phyloP scores from a whole-genome alignment of 1,140 invertebrate genomes.

The Drosophila willistoni region DNA sequence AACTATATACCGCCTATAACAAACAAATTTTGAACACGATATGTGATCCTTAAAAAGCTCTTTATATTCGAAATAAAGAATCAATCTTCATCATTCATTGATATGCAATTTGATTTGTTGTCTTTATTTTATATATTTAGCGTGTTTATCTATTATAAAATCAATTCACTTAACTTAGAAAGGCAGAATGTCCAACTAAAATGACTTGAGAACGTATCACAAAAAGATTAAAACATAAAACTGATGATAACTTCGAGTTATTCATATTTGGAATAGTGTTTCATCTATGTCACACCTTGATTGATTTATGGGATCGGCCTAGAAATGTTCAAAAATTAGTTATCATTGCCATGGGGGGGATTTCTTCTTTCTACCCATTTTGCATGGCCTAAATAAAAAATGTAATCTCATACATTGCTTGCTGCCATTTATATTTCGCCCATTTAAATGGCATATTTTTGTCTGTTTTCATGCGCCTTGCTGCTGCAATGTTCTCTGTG shows the following conservation, averaged over 20 bases:
- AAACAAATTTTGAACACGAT: too few species aligned
- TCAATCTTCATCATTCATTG: too few species aligned
- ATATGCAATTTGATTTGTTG: too few species aligned
- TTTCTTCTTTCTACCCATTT: not conserved
- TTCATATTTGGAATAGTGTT: not conserved
- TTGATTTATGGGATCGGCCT: constrained; percentile 1
- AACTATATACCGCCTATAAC: too few species aligned
- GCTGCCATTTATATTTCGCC: not conserved
- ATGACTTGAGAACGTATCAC: too few species aligned
- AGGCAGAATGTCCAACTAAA: too few species aligned
- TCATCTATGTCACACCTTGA: not conserved
- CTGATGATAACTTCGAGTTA: not conserved
- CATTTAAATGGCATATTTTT: constrained; percentile 33
- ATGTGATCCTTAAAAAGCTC: too few species aligned
- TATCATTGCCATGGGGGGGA: not conserved
- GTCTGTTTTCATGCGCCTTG: constrained; percentile 21
- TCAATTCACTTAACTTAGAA: too few species aligned
- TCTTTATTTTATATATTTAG: too few species aligned
- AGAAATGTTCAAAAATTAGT: constrained; percentile 7
- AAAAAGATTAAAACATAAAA: not conserved
- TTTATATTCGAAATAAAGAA: too few species aligned
- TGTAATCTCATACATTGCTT: constrained; percentile 7
- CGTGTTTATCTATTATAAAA: too few species aligned
- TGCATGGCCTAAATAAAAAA: constrained; percentile 10
- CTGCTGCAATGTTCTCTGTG: constrained; percentile 12